Conservation (phyloP, 2,888 invertebrate genomes). For the Sympetrum striolatum region DNA sequence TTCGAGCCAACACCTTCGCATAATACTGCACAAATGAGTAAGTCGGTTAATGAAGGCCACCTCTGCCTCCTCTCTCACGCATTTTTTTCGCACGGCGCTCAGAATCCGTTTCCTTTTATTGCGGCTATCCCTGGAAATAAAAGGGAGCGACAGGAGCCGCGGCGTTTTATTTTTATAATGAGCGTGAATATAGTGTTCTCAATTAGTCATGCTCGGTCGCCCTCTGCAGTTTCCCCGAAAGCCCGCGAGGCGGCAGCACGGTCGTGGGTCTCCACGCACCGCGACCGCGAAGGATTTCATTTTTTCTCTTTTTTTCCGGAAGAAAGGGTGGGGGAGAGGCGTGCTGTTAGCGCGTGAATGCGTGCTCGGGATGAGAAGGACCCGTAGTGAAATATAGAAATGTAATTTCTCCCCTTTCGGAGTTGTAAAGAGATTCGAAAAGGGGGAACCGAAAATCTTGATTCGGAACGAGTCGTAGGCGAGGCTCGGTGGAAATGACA, state of each 20-base stretch:
- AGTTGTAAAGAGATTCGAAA: background rate
- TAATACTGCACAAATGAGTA: constrained; percentile 31
- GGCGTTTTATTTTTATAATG: constrained; percentile 6
- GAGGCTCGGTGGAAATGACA: too few species aligned
- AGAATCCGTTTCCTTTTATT: background rate
- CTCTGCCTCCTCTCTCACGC: background rate
- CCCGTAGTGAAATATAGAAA: background rate
- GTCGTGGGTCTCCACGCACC: background rate
- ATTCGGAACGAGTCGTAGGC: too few species aligned
- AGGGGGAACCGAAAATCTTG: background rate
- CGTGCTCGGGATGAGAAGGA: background rate
- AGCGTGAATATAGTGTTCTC: constrained; percentile 38
- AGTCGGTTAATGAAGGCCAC: constrained; percentile 19
- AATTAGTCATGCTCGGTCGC: constrained; percentile 14
- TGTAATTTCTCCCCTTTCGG: background rate
- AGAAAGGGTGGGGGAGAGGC: background rate
- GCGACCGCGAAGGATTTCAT: background rate
- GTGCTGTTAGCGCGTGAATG: background rate
- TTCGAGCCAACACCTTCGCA: constrained; percentile 20
- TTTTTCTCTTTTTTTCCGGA: background rate
- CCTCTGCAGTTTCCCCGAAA: constrained; percentile 17
- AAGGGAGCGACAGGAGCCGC: background rate
- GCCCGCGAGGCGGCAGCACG: background rate
- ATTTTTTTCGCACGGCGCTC: background rate
- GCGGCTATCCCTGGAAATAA: background rate